Evolutionary conservation across 92 coral and sea anemone species (phyloP), one percentile per base, ranked within the genome.

Genomic region (Anthopleura xanthogrammica): DNA sequence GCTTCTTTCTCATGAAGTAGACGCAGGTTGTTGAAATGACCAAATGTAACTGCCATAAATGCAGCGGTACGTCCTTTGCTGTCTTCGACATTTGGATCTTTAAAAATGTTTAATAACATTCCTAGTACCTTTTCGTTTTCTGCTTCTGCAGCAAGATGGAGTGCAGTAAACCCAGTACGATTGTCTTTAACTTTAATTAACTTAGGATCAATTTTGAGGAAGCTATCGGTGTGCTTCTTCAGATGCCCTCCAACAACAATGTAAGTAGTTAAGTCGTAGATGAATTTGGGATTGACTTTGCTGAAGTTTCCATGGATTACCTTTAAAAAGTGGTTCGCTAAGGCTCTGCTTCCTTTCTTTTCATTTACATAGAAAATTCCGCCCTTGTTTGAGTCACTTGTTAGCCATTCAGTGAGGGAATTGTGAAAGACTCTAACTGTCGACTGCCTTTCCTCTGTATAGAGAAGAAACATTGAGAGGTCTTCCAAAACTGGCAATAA

Each of bases 351-450:
- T 75, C 98, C 98, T 12, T 70, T 85, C 43, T 62, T 77, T 40
- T 77, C 86, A 58, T 86, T 84, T 4, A 93, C 91, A 56, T 81
- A 89, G 71, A 76, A 91, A 14, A 79, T 74, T 39, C 87, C 79
- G 0, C 88, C 91, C 55, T 78, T 60, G 75, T 93, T 84, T 24
- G 77, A 81, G 14, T 81, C 62, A 56, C 86, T 79, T 12, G 91
- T 89, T 4, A 93, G 76, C 98, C 98, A 92, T 60, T 92, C 93
- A 12, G 36, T 79, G 24, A 92, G 91, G 0, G 93, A 85, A 16
- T 82, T 83, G 71, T 92, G 96, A 64, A 82, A 92, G 60, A 92
- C 29, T n/a, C 41, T 77, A 4, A 92, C 72, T 17, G 80, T 83
- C 22, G 85, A 79, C 42, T 90, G 58, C 14, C 17, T 79, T 56